A percentile compares a stretch with the other conserved stretches of the same genome.
phyloP scores from a whole-genome alignment of 2,113 vertebrate species.

The Lasiurus borealis region DNA sequence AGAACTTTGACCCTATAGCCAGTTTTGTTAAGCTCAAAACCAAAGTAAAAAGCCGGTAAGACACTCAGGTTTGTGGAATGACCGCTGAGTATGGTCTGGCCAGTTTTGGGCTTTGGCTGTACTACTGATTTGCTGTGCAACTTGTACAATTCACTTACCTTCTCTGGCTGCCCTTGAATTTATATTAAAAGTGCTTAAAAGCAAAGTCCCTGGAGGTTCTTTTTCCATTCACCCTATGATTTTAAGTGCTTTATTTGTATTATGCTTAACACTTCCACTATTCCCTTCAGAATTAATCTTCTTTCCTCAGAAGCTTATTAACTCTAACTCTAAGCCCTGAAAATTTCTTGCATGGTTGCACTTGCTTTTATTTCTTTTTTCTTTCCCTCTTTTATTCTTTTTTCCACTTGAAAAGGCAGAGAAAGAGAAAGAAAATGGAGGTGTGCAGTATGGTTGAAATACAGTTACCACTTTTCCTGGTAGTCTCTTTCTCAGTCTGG shows the following conservation, averaged over 20 bases:
- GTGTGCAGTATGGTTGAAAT: not conserved
- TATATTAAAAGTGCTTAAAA: not conserved
- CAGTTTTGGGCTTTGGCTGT: not conserved
- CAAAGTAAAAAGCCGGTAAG: not conserved
- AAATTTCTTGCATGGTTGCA: not conserved
- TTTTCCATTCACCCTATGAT: not conserved
- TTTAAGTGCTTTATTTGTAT: not conserved
- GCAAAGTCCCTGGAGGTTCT: not conserved
- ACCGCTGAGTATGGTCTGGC: not conserved
- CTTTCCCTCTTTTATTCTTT: not conserved
- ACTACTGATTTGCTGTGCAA: not conserved
- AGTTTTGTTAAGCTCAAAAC: not conserved
- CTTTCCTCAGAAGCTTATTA: not conserved
- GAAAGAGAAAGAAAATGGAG: constrained; percentile 1
- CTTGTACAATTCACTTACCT: not conserved
- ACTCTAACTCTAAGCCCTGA: not conserved
- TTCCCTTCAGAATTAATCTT: not conserved
- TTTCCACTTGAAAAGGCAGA: not conserved
- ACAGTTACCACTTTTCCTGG: not conserved
- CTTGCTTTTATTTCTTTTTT: not conserved
- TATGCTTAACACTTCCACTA: not conserved
- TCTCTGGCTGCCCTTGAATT: not conserved
- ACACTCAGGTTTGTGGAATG: fast-evolving
- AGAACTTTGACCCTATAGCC: not conserved
- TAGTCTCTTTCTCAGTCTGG: not conserved